Base-by-base conservation (phyloP, 2,888 invertebrate genomes). In the Prosopocoilus inquinatus region DNA sequence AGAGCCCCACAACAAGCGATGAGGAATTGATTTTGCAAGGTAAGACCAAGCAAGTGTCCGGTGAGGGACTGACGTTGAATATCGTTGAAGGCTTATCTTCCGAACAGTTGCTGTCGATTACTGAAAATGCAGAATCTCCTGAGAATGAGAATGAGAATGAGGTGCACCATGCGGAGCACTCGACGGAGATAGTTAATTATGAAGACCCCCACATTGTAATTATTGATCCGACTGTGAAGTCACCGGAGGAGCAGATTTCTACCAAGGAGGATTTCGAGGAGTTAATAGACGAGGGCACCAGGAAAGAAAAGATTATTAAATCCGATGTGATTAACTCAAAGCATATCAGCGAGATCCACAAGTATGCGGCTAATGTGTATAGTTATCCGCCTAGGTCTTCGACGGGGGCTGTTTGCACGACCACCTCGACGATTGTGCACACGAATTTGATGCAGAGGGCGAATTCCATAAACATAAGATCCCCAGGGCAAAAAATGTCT, bases 251-350 rank as follows among this genome's bases (percentile, higher is more conserved):
- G 64, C 82, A 83, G 60, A 82, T 86, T 56, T 82, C 84, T 0
- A 85, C 86, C 0, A 83, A 84, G 62, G 85, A 85, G 72, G 86
- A 86, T 68, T 86, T 85, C 64, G 85, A 86, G 65, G 84, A 85
- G 60, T 71, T 86, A 13, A 86, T 86, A 36, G 85, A 86, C 62
- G 82, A 84, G 62, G 84, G 83, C 0, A 82, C 82, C 57, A 79
- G 81, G 1, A 82, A 83, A 58, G 84, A 84, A 36, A 73, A 75
- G 55, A 63, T 74, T 8, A 59, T 72, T 32, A 76, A 75, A 57
- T 68, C 68, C 9, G 73, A 75, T 43, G 55, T 69, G 12, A 62
- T 68, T 9, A 67, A 67, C 36, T 61, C 72, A 2, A 73, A 73
- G 59, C 75, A 73, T 47, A 70, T 75, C 16, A 69, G 69, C 38